Base-by-base conservation (phyloP, 1,140 invertebrate genomes). In the Lucilia cuprina region DNA sequence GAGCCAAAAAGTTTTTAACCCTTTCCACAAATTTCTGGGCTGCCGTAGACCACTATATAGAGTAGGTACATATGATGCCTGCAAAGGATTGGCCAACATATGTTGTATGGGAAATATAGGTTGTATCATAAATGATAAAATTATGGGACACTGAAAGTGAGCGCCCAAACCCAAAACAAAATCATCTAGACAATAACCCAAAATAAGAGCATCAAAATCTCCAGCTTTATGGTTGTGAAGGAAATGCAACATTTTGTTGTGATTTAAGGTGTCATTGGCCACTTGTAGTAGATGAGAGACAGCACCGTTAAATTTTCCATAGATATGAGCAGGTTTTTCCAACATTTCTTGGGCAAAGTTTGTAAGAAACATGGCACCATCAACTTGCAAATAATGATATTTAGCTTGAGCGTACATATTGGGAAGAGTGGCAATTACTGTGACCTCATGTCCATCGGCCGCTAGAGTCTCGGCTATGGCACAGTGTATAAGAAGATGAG, bases 391-490 rank as follows among this genome's bases (percentile, higher is more conserved):
- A 41, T 50, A 83, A 2, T 85, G 34, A 21, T 82, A 80, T 35
- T 82, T 82, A 2, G 82, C 21, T 19, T 77, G 78, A 21, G 82
- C 74, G 17, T 50, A 35, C 35, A 50, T 19, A 60, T 85, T 84
- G 17, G 30, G 83, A 0, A 82, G 21, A 9, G 84, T 34, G 12
- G 86, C 82, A 19, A 89, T n/a, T 10, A 88, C 86, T 13, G 86
- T 88, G 12, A 89, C 85, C 74, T 89, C 80, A 77, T 89, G 88
- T 30, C 88, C 88, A 30, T 84, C 85, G 9, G 86, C 49, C 12
- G 84, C 85, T 30, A 89, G 60, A 65, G 85, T 83, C 34, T 86
- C 80, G 5, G 86, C 82, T 35, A 88, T 74, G 19, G 86, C 83
- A 80, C 85, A 83, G 14, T 86, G 85, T 34, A 86, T 85, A 7